Percentiles rank a stretch among this genome's conserved stretches.
These are phyloP conservation scores for Zoanthus solanderi DNA, from an alignment of 92 coral and sea anemone genomes.

Conservation along the genomic window DNA sequence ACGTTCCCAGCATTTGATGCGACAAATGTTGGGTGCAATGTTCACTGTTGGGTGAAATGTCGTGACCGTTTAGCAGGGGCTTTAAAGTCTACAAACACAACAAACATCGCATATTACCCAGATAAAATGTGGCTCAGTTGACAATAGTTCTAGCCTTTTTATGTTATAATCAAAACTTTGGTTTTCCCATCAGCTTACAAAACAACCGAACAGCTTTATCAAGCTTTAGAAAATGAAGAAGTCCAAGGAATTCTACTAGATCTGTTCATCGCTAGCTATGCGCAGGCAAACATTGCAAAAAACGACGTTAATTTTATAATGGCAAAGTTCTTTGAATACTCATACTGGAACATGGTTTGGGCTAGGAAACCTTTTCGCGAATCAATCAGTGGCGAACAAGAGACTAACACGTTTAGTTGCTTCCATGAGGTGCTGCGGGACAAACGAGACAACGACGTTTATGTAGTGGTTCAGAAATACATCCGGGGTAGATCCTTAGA, in stretches of 20 bases:
- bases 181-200: neutral
- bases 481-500: constrained; percentile 38
- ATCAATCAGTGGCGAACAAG: neutral
- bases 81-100: too few species aligned
- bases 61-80: too few species aligned
- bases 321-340: constrained; percentile 41
- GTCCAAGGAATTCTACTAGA: constrained; percentile 30
- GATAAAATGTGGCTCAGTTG: neutral
- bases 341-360: constrained; percentile 25
- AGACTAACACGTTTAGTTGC: neutral
- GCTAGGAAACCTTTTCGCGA: constrained; percentile 22
- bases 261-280: constrained; percentile 39
- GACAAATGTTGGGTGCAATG: too few species aligned
- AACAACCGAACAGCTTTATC: constrained; percentile 30
- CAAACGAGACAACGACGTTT: constrained; percentile 23
- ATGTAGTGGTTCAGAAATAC: constrained; percentile 43
- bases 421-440: neutral
- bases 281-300: constrained; percentile 24
- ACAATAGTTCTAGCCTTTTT: neutral
- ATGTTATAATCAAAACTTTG: neutral
- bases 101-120: too few species aligned
- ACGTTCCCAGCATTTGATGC: too few species aligned
- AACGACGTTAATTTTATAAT: constrained; percentile 23
- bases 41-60: too few species aligned
- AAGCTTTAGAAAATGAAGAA: constrained; percentile 20